Conservation (phyloP, 1,140 invertebrate genomes). For the Plectrocnemia conspersa region DNA sequence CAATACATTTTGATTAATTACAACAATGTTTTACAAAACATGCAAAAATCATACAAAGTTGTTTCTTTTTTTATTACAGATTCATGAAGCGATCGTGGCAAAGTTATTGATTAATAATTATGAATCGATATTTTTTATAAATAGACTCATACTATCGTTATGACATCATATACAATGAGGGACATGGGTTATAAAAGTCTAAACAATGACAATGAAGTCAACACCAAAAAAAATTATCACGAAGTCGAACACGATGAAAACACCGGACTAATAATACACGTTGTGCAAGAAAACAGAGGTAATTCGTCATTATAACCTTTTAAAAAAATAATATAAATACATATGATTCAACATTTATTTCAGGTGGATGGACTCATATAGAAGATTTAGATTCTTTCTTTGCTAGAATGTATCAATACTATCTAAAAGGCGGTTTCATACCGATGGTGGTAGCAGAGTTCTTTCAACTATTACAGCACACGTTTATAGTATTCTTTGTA, state of each 20-base stretch:
- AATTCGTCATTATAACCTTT: constrained; percentile 31
- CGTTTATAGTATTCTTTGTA: constrained; percentile 86
- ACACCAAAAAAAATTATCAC: neutral
- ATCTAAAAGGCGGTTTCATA: constrained; percentile 87
- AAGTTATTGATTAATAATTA: too few relatives aligned
- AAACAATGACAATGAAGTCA: too few relatives aligned
- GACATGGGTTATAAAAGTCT: too few relatives aligned
- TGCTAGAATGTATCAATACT: constrained; percentile 88
- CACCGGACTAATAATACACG: constrained; percentile 60
- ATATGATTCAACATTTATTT: constrained; percentile 32
- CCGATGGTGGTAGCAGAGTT: constrained; percentile 86
- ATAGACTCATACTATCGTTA: too few relatives aligned
- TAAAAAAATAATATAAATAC: neutral
- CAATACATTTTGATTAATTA: too few relatives aligned
- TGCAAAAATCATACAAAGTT: too few relatives aligned
- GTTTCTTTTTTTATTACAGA: too few relatives aligned
- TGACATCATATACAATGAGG: too few relatives aligned
- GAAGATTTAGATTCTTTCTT: constrained; percentile 94
- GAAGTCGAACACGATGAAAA: constrained; percentile 1
- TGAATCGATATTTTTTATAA: too few relatives aligned
- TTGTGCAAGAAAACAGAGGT: constrained; percentile 61
- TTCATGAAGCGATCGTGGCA: too few relatives aligned
- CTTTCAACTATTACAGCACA: constrained; percentile 82
- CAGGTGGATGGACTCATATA: constrained; percentile 89
- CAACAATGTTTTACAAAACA: too few relatives aligned